Percentiles rank a stretch among this genome's conserved stretches.
These are phyloP conservation scores for Leptonema lineaticorne DNA, from an alignment of 1,140 invertebrate genomes.

Conservation along the genomic window DNA sequence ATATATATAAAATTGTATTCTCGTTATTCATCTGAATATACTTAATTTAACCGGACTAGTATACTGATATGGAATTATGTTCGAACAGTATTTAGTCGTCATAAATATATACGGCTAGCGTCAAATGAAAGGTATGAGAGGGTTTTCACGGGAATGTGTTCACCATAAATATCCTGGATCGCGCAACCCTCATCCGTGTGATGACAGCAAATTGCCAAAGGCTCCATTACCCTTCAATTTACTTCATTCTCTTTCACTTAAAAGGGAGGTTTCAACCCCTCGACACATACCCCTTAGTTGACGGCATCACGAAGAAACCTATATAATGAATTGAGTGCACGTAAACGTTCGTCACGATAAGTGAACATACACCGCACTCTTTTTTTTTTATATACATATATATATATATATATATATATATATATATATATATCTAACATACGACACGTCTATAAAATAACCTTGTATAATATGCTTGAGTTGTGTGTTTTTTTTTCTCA, in stretches of 20 bases:
- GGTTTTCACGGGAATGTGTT: slow-evolving; percentile 24
- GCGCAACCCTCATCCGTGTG: neutral
- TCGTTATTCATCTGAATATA: too few relatives aligned
- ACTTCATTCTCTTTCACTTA: slow-evolving; percentile 28
- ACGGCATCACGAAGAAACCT: neutral
- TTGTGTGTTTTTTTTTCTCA: too few relatives aligned
- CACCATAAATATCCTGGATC: slow-evolving; percentile 25
- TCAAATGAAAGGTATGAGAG: slow-evolving; percentile 18
- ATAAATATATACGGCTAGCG: too few relatives aligned
- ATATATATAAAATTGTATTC: too few relatives aligned
- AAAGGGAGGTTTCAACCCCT: too few relatives aligned
- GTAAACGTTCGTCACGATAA: neutral
- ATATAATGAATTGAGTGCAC: neutral
- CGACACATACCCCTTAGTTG: neutral
- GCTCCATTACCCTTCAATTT: slow-evolving; percentile 31
- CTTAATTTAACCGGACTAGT: too few relatives aligned
- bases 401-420: neutral
- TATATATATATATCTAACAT: too few relatives aligned
- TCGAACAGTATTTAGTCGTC: too few relatives aligned
- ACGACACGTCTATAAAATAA: too few relatives aligned
- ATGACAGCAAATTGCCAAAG: slow-evolving; percentile 26
- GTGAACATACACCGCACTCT: neutral
- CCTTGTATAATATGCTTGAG: too few relatives aligned
- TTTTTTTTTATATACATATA: neutral
- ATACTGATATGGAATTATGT: too few relatives aligned